Evolutionary conservation across 2,797 vertebrate genomes (phyloP), one percentile per base, ranked within the genome.

Genomic region (Catamblyrhynchus diadema): DNA sequence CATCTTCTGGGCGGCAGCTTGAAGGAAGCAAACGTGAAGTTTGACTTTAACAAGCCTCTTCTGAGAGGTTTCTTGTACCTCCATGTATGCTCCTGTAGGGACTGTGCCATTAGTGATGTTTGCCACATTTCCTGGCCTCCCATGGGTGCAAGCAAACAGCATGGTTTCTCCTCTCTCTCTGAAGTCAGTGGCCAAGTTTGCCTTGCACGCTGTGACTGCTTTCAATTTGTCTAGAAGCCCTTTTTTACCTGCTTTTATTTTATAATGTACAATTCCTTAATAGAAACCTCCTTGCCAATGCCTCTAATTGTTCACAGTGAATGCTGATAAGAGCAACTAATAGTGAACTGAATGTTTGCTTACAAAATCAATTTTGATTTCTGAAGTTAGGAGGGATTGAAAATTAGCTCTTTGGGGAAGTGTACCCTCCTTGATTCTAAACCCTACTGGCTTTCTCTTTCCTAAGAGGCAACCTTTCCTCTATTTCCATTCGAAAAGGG

Each of bases 311-410:
- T 65, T 93, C 59, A 50, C 57, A 86, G 20, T 41, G n/a, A 89
- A 57, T 47, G 54, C 44, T 54, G 35, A 14, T 87, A 78, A 35
- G n/a, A 78, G 50, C 42, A 69, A 14, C 57, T 88, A 60, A 42
- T 45, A 73, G 75, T 0, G 0, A 86, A 47, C 10, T 4, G 57
- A 90, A 47, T 41, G 56, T 59, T 70, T 80, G 16, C 37, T 57
- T 70, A 24, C 37, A 79, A 78, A 86, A 92, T 86, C 45, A 42
- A 8, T 88, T 88, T 69, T 71, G 67, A 71, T 90, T 85, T 88
- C 61, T 64, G 48, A 87, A 83, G 41, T 91, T 77, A 33, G 71
- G 27, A 85, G 37, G 9, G 33, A n/a, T 77, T 33, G 60, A 70
- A 86, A 91, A 78, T 48, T 9, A 82, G 22, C 47, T 73, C 33